Conservation (phyloP, 2,888 invertebrate species). For the Ceramica pisi region DNA sequence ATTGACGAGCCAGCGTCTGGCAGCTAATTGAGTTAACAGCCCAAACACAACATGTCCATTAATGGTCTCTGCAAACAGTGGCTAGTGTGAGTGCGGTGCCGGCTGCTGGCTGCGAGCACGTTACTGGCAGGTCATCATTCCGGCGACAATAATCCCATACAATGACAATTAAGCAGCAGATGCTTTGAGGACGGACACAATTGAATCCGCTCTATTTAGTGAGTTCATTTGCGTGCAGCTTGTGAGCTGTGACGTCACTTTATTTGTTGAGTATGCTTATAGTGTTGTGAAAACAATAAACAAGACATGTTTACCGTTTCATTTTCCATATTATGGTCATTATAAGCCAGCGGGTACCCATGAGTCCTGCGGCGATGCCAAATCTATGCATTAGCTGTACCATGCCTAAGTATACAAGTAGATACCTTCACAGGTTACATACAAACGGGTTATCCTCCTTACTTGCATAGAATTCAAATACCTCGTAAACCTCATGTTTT, state of each 20-base stretch:
- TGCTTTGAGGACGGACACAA: constrained; percentile 50
- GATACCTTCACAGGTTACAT: constrained; percentile 17
- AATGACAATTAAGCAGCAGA: constrained; percentile 66
- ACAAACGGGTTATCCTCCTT: constrained; percentile 43
- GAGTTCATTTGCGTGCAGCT: constrained; percentile 56
- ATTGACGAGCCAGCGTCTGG: constrained; percentile 77
- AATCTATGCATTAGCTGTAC: constrained; percentile 21
- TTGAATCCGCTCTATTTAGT: constrained; percentile 53
- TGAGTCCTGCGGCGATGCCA: constrained; percentile 1
- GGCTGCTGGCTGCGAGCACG: constrained; percentile 27
- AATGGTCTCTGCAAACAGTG: constrained; percentile 78
- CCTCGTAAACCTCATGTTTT: constrained; percentile 54
- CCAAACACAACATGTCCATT: constrained; percentile 87
- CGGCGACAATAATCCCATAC: constrained; percentile 64
- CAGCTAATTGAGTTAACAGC: constrained; percentile 88
- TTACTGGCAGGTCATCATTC: constrained; percentile 64
- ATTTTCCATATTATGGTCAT: constrained; percentile 9
- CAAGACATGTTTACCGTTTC: constrained; percentile 10
- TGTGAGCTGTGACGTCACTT: constrained; percentile 35
- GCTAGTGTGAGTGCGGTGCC: constrained; percentile 56
- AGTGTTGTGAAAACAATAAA: constrained; percentile 27
- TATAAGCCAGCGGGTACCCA: background rate
- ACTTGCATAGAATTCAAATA: constrained; percentile 54
- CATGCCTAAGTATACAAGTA: background rate
- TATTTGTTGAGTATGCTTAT: constrained; percentile 5